Evolutionary conservation across 2,888 invertebrate species (phyloP).

Genomic region (Eristalinus sepulchralis): DNA sequence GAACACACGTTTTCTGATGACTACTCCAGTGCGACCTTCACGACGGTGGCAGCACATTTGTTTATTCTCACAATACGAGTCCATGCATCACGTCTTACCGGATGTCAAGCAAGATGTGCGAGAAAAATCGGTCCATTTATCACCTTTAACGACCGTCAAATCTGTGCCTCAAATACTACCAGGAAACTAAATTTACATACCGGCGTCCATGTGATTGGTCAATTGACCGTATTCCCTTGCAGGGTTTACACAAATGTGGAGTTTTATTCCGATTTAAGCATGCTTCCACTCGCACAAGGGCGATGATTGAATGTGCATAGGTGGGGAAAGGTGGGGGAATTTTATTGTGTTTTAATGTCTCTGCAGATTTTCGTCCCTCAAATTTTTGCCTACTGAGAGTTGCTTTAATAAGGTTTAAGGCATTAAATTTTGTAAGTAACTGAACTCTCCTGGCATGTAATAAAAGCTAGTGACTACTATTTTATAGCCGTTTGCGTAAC

Average conservation of each 20-base stretch:
- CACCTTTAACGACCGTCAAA: background rate
- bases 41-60: background rate
- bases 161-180: background rate
- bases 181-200: background rate
- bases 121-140: background rate
- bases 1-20: background rate
- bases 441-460: no score
- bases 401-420: no score
- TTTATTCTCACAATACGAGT: background rate
- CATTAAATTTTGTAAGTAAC: no score
- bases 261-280: no score
- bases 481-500: no score
- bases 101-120: background rate
- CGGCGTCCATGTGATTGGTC: background rate
- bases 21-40: background rate
- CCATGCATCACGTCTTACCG: background rate
- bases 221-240: background rate
- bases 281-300: no score
- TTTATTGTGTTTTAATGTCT: no score
- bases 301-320: no score
- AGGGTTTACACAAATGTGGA: background rate
- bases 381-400: no score
- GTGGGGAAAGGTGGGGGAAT: no score
- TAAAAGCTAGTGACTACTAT: no score
- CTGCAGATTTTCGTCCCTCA: no score